A percentile compares a stretch with the other conserved stretches of the same genome.
Conservation (phyloP, 2,797 vertebrate species). For the Characodon lateralis region DNA sequence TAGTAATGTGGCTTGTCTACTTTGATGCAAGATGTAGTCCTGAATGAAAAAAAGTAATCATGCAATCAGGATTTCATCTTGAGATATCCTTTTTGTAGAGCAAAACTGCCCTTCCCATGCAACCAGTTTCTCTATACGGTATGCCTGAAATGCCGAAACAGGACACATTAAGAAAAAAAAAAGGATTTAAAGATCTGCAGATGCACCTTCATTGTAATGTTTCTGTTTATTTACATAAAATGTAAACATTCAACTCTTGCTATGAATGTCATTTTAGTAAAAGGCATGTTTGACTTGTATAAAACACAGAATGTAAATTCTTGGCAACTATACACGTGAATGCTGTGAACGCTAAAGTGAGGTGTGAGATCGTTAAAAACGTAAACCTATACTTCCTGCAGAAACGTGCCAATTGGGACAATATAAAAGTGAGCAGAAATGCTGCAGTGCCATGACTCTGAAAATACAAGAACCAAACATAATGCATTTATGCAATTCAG, state of each 20-base stretch:
- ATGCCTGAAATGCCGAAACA: neutral
- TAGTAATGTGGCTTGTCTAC: neutral
- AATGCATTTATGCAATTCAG: conserved; percentile 54
- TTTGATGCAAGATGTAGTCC: neutral
- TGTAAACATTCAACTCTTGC: conserved; percentile 82
- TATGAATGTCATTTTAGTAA: conserved; percentile 75
- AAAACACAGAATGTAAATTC: conserved; percentile 78
- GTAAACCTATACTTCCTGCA: conserved; percentile 42
- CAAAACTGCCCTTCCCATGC: neutral
- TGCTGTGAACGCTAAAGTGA: conserved; percentile 50
- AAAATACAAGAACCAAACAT: conserved; percentile 44
- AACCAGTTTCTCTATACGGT: neutral
- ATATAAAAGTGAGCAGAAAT: conserved; percentile 6
- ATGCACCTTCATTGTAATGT: conserved; percentile 46
- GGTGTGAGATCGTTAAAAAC: conserved; percentile 16
- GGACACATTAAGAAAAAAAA: neutral
- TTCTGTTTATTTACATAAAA: conserved; percentile 75
- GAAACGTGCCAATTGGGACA: conserved; percentile 34
- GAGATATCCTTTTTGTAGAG: neutral
- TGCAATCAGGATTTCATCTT: neutral
- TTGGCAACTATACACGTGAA: conserved; percentile 67
- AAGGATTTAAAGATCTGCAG: neutral
- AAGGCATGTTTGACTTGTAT: conserved; percentile 80
- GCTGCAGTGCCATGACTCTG: conserved; percentile 20
- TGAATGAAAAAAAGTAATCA: neutral